phyloP scores from a whole-genome alignment of 2,888 invertebrate species.

The Pterobdella sp. region DNA sequence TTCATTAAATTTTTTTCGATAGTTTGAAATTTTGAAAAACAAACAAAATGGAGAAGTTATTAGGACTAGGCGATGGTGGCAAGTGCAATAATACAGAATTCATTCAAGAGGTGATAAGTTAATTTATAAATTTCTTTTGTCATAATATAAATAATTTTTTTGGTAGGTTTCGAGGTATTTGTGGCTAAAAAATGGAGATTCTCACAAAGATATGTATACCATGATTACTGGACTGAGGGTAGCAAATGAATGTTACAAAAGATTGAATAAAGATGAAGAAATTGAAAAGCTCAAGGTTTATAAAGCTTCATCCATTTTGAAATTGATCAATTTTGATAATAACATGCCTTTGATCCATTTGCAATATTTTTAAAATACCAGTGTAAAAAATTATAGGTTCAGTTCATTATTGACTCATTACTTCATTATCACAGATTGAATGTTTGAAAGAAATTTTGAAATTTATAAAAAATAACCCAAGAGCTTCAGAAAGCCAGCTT shows the following conservation, averaged over 20 bases:
- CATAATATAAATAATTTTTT: constrained; percentile 1
- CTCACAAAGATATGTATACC: constrained; percentile 31
- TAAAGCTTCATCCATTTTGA: too few species aligned
- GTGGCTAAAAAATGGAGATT: constrained; percentile 33
- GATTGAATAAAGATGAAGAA: constrained; percentile 25
- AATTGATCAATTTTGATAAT: too few species aligned
- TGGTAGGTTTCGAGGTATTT: constrained; percentile 25
- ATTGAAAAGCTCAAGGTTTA: constrained; percentile 27
- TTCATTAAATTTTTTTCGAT: too few species aligned
- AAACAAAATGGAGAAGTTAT: background rate
- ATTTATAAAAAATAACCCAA: constrained; percentile 35
- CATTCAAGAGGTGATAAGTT: constrained; percentile 14
- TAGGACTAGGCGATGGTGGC: background rate
- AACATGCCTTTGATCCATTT: too few species aligned
- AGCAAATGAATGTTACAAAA: constrained; percentile 31
- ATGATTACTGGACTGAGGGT: constrained; percentile 31
- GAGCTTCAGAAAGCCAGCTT: constrained; percentile 32
- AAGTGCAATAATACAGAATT: constrained; percentile 17
- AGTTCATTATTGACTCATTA: background rate
- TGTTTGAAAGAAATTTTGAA: constrained; percentile 33
- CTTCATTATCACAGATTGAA: constrained; percentile 28
- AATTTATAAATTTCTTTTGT: background rate
- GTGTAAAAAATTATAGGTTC: too few species aligned
- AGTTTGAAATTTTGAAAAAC: too few species aligned
- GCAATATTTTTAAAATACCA: too few species aligned